Base-by-base conservation (phyloP, 2,888 invertebrate species). In the Rhabditophanes sp. region DNA sequence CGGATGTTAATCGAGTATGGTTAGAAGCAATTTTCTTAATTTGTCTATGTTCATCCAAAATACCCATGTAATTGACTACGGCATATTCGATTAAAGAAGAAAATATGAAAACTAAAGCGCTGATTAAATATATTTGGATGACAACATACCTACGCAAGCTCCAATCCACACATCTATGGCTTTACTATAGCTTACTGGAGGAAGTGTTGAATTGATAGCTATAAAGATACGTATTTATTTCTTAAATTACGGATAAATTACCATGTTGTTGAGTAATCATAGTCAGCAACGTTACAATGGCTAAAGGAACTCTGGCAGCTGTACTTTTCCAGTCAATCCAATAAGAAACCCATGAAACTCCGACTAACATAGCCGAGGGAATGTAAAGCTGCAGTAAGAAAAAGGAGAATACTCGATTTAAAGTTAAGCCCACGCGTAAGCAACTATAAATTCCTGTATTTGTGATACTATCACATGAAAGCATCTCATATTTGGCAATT, bases 401-500 rank as follows among this genome's bases (percentile, higher is more conserved):
- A 39, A 53, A 63, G 5, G 64, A 64, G 39, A 64, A 63, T n/a
- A 65, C 64, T 2, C 64, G 56, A 11, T 48, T 41, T 16, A 64
- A 41, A 7, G 46, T 45, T 17, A 64, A 37, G 20, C 48, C 41
- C 14, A 64, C 62, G 19, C 58, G 46, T 7, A 64, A 46, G 42
- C 64, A 64, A 4, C 54, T 54, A 36, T 64, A 64, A 17, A 31
- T 32, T 14, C 51, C 52, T 64, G 87, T 87, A 68, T 84, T 85
- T 40, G 87, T 87, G 73, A 81, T 83, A 72, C 84, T 84, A 74
- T 85, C 84, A 68, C 87, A 87, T 65, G 84, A 83, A 69, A 82
- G 83, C 53, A 85, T 87, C 51, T 80, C 75, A 71, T 84, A 82
- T 72, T 82, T 81, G 69, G 84, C 83, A 51, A 87, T 74, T 24